Evolutionary conservation across 2,797 vertebrate species (phyloP).

Genomic region (Diplodus puntazzo): DNA sequence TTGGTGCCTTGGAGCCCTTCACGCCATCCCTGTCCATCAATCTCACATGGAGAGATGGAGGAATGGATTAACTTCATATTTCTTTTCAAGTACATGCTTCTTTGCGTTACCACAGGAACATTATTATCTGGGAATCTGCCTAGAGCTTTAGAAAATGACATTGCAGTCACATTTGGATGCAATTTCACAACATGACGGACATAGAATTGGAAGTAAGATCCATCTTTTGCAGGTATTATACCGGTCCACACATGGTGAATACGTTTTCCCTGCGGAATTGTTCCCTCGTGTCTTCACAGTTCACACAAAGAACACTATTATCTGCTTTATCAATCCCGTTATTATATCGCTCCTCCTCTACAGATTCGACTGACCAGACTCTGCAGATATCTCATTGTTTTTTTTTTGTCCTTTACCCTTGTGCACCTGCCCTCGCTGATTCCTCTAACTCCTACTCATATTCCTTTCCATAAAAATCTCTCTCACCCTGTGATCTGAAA

Average conservation of each 20-base stretch:
- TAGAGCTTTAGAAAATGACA: constrained; percentile 46
- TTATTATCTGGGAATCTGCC: constrained; percentile 43
- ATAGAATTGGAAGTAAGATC: constrained; percentile 25
- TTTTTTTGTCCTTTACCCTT: constrained; percentile 35
- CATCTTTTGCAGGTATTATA: background rate
- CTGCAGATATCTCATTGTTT: constrained; percentile 39
- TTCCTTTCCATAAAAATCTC: constrained; percentile 18
- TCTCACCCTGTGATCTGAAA: constrained; percentile 42
- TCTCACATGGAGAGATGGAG: constrained; percentile 43
- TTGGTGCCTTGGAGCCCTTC: constrained; percentile 54
- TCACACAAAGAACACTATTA: constrained; percentile 7
- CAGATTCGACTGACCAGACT: constrained; percentile 29
- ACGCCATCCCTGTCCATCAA: constrained; percentile 60
- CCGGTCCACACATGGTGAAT: background rate
- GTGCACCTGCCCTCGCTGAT: constrained; percentile 13
- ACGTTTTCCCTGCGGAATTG: background rate
- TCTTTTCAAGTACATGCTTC: constrained; percentile 48
- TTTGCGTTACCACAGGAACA: constrained; percentile 31
- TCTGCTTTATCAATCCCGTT: constrained; percentile 24
- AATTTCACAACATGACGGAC: constrained; percentile 17
- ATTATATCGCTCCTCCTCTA: constrained; percentile 28
- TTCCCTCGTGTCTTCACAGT: constrained; percentile 22
- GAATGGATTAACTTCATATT: constrained; percentile 58
- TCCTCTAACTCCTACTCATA: constrained; percentile 26
- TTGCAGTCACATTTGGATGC: constrained; percentile 13